These are phyloP conservation scores for Pao palembangensis DNA, from an alignment of 2,113 vertebrate genomes.

Conservation along the genomic window DNA sequence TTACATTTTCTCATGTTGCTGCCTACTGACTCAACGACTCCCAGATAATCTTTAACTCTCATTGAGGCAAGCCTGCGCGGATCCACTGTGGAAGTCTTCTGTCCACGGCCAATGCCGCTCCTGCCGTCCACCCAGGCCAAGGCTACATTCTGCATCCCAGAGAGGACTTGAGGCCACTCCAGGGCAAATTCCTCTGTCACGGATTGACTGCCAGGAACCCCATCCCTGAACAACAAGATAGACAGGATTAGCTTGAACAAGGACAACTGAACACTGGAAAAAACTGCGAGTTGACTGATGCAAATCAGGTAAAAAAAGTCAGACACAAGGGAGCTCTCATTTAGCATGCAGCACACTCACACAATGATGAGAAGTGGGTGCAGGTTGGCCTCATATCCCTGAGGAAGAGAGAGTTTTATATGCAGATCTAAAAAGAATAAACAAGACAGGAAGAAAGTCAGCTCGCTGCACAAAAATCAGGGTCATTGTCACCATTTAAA, in stretches of 20 bases:
- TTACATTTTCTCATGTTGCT: not conserved
- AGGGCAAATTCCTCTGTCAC: conserved; percentile 78
- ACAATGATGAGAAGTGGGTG: conserved; percentile 78
- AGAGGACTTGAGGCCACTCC: conserved; percentile 76
- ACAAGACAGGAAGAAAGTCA: conserved; percentile 7
- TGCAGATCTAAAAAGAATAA: conserved; percentile 71
- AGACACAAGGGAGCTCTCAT: not conserved
- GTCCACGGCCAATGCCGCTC: conserved; percentile 66
- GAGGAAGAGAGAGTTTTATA: conserved; percentile 77
- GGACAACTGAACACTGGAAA: not conserved
- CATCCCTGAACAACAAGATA: conserved; percentile 63
- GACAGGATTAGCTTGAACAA: conserved; percentile 10
- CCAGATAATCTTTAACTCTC: conserved; percentile 74
- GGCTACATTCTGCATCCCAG: conserved; percentile 68
- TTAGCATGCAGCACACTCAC: conserved; percentile 61
- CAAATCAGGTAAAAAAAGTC: not conserved
- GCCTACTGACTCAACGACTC: conserved; percentile 74
- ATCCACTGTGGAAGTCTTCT: conserved; percentile 65
- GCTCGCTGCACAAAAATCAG: not conserved
- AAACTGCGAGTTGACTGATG: not conserved
- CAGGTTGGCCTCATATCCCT: conserved; percentile 71
- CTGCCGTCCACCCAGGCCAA: conserved; percentile 76
- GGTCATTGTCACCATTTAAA: no score
- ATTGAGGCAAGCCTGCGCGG: conserved; percentile 69
- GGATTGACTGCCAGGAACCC: conserved; percentile 66